phyloP scores from a whole-genome alignment of 2,888 invertebrate species.

The Sinodicranocentrus sp. region DNA sequence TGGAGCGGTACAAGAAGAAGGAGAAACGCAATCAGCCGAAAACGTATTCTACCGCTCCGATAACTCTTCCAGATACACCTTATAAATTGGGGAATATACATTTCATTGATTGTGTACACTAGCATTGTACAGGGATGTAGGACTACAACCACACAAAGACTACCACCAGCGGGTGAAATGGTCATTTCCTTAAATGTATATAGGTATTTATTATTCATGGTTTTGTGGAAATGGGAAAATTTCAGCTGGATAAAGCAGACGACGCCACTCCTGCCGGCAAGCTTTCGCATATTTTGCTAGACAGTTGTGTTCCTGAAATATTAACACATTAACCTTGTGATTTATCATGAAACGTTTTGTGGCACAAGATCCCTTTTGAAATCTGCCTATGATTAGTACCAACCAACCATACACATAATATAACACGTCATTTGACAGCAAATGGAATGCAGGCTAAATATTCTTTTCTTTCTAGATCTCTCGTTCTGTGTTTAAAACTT shows the following conservation, averaged over 20 bases:
- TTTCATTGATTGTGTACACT: background rate
- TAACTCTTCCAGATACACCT: background rate
- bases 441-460: no score
- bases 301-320: conserved; percentile 31
- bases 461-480: no score
- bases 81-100: no score
- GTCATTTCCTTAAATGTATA: conserved; percentile 32
- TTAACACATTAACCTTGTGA: conserved; percentile 39
- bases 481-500: no score
- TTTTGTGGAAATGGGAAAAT: conserved; percentile 27
- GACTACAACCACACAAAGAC: background rate
- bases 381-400: conserved; percentile 13
- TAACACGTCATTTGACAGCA: no score
- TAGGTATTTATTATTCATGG: conserved; percentile 43
- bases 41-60: background rate
- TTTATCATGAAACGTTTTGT: conserved; percentile 19
- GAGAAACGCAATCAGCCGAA: background rate
- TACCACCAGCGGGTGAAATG: background rate
- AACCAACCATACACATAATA: no score
- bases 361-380: background rate
- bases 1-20: no score
- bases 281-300: conserved; percentile 15
- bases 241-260: background rate
- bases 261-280: background rate
- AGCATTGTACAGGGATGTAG: background rate